phyloP scores from a whole-genome alignment of 35 echinoderm and acorn worm species.

The Ophiothrix spiculata region DNA sequence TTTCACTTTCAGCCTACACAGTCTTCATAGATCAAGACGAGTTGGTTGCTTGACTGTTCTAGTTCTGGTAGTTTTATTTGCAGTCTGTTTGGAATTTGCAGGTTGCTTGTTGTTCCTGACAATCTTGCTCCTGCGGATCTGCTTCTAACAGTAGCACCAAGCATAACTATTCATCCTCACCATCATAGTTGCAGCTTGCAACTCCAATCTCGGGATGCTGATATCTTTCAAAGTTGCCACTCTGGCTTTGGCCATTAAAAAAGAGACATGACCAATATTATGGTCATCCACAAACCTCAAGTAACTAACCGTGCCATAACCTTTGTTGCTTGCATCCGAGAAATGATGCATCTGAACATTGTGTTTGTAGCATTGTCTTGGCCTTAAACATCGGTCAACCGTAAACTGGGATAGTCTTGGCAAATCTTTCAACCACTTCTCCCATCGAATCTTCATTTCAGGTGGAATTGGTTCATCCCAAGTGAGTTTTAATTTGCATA shows the following conservation, averaged over 20 bases:
- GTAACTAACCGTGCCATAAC: conserved; percentile 35
- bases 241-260: conserved; percentile 47
- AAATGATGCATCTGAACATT: conserved; percentile 42
- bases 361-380: conserved; percentile 16
- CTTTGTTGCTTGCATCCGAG: conserved; percentile 45
- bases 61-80: too few relatives aligned
- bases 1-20: too few relatives aligned
- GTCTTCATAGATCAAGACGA: too few relatives aligned
- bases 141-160: too few relatives aligned
- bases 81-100: too few relatives aligned
- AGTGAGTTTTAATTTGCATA: conserved; percentile 11
- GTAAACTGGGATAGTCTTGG: conserved; percentile 12
- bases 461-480: conserved; percentile 54
- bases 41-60: too few relatives aligned
- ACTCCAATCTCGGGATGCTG: conserved; percentile 19
- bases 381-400: conserved; percentile 23
- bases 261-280: conserved; percentile 11
- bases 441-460: conserved; percentile 18
- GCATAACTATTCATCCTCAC: not conserved
- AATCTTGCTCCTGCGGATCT: too few relatives aligned
- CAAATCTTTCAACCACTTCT: conserved; percentile 35
- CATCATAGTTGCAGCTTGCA: conserved; percentile 18
- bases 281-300: not conserved
- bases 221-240: not conserved
- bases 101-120: too few relatives aligned